Conservation (phyloP, 2,888 invertebrate species). For the Pilophorus perplexus region DNA sequence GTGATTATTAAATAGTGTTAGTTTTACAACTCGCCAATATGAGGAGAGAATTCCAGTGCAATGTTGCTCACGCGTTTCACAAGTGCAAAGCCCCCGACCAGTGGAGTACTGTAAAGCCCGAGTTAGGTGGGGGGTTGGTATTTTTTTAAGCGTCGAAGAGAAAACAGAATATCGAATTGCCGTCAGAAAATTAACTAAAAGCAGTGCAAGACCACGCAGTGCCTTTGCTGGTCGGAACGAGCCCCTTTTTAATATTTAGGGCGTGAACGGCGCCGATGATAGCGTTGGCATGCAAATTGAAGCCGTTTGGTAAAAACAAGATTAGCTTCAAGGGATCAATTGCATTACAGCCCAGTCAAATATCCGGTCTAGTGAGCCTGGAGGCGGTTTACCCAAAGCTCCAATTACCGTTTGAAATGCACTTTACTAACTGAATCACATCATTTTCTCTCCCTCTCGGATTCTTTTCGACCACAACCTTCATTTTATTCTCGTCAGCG, state of each 20-base stretch:
- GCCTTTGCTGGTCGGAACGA: not conserved
- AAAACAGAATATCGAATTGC: too few species aligned
- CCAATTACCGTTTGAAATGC: conserved; percentile 20
- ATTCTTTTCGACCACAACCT: too few species aligned
- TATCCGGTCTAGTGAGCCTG: conserved; percentile 24
- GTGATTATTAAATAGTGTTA: too few species aligned
- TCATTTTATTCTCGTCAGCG: too few species aligned
- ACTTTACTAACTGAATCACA: not conserved
- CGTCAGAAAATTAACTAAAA: conserved; percentile 22
- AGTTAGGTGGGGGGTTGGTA: too few species aligned
- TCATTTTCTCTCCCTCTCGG: not conserved
- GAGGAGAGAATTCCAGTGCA: too few species aligned
- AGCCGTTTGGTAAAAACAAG: conserved; percentile 25
- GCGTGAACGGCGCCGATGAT: conserved; percentile 19
- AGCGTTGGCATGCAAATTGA: conserved; percentile 22
- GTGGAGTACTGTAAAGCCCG: too few species aligned
- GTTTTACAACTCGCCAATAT: too few species aligned
- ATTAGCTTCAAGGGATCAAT: conserved; percentile 29
- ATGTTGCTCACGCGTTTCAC: too few species aligned
- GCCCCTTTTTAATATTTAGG: conserved; percentile 8
- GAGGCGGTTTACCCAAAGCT: too few species aligned
- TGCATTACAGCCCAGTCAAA: conserved; percentile 32
- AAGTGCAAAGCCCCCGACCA: too few species aligned
- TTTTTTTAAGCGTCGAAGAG: too few species aligned
- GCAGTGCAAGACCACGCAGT: conserved; percentile 6